These are phyloP conservation scores for Ernsta delagoae DNA, from an alignment of 2,888 invertebrate species.

Conservation along the genomic window DNA sequence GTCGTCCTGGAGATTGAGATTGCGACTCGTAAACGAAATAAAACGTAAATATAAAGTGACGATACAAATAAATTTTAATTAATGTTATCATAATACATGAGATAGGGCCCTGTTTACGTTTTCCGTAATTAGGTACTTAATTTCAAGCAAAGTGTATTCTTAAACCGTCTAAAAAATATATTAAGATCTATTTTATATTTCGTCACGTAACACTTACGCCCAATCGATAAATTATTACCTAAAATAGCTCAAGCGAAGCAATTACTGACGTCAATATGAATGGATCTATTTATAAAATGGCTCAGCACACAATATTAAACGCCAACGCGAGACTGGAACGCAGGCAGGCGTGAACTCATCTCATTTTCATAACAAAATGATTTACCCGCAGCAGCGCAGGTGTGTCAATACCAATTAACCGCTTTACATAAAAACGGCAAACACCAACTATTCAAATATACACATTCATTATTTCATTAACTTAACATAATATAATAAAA, in stretches of 20 bases:
- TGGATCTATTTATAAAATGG: background rate
- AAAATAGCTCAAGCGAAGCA: background rate
- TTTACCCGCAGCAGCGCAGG: background rate
- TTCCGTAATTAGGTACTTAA: too few relatives aligned
- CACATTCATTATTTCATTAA: background rate
- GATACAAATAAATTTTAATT: too few relatives aligned
- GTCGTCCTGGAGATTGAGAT: too few relatives aligned
- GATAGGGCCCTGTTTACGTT: too few relatives aligned
- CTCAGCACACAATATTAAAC: conserved; percentile 6
- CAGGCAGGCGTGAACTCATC: conserved; percentile 12
- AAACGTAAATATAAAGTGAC: too few relatives aligned
- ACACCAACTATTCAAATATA: background rate
- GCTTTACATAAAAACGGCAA: conserved; percentile 8
- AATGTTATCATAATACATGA: too few relatives aligned
- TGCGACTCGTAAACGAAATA: too few relatives aligned
- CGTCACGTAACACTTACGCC: too few relatives aligned
- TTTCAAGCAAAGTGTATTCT: too few relatives aligned
- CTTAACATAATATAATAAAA: conserved; percentile 4
- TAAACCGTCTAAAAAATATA: too few relatives aligned
- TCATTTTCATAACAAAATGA: conserved; percentile 26
- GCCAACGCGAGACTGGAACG: background rate
- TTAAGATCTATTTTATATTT: too few relatives aligned
- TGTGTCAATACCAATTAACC: conserved; percentile 24
- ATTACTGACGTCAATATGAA: background rate
- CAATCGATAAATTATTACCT: background rate